Base-by-base conservation (phyloP, 2,113 vertebrate species). In the Vanacampus margaritifer region DNA sequence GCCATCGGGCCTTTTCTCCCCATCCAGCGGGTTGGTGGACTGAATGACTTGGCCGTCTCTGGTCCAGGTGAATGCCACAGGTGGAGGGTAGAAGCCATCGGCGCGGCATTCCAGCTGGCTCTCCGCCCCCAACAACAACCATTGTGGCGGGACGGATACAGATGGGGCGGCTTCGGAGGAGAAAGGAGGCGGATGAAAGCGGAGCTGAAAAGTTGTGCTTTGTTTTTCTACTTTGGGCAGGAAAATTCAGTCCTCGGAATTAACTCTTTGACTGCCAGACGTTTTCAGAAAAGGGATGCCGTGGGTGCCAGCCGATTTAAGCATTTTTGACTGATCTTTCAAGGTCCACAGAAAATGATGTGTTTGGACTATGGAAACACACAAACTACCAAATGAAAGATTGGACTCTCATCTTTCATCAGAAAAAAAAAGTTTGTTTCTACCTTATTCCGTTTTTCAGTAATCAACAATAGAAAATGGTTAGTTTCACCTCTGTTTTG, bases 1-100 rank as follows among this genome's bases (percentile, higher is more conserved):
- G 0, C 91, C 90, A 37, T 78, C 81, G 4, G 76, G 46, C 37
- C 71, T 82, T 16, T 6, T 73, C 59, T 86, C 86, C 21, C 21
- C 84, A 1, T 87, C 74, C 1, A 75, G 60, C 16, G 68, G 58
- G 24, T 74, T 12, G 28, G 74, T 48, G 37, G 67, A 45, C 14
- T 65, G 67, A 36, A 91, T 73, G 21, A 68, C 74, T 35, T 64
- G 59, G 7, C 85, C 91, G 0, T 73, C 85, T 65, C 75, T 84
- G 59, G 79, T 87, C 92, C 92, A 93, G 60, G 86, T 81, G 74
- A 93, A 92, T 39, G 53, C 73, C 24, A 93, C 84, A 36, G 86
- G 77, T n/a, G 89, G 79, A 35, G 92, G 91, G 63, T 79, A 87
- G 69, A 90, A 93, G 17, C 77, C 80, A 0, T 80, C 76, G 1